These are phyloP conservation scores for Coleophora flavipennella DNA, from an alignment of 2,888 invertebrate species.

Conservation along the genomic window DNA sequence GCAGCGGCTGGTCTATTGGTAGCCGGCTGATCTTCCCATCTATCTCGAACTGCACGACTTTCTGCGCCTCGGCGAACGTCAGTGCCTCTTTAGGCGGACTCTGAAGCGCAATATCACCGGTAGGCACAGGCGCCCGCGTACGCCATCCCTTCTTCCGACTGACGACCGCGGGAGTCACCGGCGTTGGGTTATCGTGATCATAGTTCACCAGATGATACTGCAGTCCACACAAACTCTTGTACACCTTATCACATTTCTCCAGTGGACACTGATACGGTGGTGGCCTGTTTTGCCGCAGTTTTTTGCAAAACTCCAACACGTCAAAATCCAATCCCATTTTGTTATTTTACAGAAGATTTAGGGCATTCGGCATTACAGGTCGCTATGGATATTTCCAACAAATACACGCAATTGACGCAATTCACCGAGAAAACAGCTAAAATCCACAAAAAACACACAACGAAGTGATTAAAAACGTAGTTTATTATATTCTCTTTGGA, in stretches of 20 bases:
- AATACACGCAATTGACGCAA: no score
- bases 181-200: conserved; percentile 85
- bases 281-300: conserved; percentile 82
- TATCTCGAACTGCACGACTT: conserved; percentile 89
- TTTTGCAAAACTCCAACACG: conserved; percentile 87
- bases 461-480: background rate
- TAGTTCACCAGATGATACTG: conserved; percentile 89
- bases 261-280: conserved; percentile 92
- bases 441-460: background rate
- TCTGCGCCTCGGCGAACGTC: conserved; percentile 87
- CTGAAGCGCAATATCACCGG: conserved; percentile 66
- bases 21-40: conserved; percentile 82
- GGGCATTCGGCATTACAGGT: no score
- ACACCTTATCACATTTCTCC: conserved; percentile 86
- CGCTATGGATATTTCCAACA: no score
- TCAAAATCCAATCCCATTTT: conserved; percentile 88
- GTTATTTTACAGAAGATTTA: background rate
- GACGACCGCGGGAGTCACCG: conserved; percentile 74
- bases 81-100: conserved; percentile 78
- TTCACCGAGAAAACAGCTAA: background rate
- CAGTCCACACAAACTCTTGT: conserved; percentile 88
- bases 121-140: conserved; percentile 71
- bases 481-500: no score
- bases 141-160: conserved; percentile 76
- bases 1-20: conserved; percentile 76